Base-by-base conservation (phyloP, 1,140 invertebrate genomes). In the Hermetia illucens region DNA sequence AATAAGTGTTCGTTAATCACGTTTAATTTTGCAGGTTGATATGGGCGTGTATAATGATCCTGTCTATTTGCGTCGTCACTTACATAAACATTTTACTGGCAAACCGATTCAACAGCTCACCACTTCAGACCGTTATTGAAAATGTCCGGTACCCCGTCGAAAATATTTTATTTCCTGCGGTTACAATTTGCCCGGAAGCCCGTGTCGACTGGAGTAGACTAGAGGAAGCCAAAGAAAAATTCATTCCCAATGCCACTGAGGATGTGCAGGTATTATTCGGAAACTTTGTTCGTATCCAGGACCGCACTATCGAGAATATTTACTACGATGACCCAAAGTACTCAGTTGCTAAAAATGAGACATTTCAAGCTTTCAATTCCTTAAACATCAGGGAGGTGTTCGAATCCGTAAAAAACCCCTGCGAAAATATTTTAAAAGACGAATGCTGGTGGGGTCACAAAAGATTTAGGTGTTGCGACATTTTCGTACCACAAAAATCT, bases 141-240 rank as follows among this genome's bases (percentile, higher is more conserved):
- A 71, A 72, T 31, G 75, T 71, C 0, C 74, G 77, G 48, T 69
- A 69, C 32, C 71, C 74, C 1, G 74, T 79, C 13, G 77, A 74
- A 64, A 67, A 74, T 42, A 67, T 75, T 25, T 69, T 69, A 1
- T 81, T 79, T 51, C 77, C 77, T 1, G 75, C 75, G 1, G 69
- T 81, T 1, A 77, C 72, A 0, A 55, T 81, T 36, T 81, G 77
- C 47, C 66, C 72, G 44, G 58, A 75, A 13, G 79, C 79, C 53
- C 53, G 53, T 24, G 44, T 56, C 19, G 48, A 56, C 21, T 56
- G 53, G 53, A 47, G 38, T 21, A 50, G 46, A 21, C 21, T 56
- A 34, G 44, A 53, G 21, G 45, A 39, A 16, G 53, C 53, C 19
- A 56, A 54, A 29, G 2, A 25, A 15, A 8, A 41, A 25, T 56